These are phyloP conservation scores for Panonychus citri DNA, from an alignment of 1,140 invertebrate species.

Conservation along the genomic window DNA sequence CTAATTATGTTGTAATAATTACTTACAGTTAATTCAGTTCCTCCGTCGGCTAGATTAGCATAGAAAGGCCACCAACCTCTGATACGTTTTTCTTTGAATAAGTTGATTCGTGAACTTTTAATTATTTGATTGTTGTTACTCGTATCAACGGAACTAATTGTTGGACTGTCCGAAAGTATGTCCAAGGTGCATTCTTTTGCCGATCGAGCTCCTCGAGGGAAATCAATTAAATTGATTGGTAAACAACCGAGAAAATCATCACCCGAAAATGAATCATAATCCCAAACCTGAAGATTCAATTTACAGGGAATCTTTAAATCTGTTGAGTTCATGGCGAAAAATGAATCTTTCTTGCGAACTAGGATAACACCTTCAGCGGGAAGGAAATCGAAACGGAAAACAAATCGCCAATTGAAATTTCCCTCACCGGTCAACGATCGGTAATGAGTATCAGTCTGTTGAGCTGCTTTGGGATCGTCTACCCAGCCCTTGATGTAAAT, in stretches of 20 bases:
- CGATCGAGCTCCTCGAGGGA: slow-evolving; percentile 54
- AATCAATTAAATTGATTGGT: slow-evolving; percentile 49
- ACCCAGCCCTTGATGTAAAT: slow-evolving; percentile 84
- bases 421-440: slow-evolving; percentile 68
- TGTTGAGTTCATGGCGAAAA: slow-evolving; percentile 74
- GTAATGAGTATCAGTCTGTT: slow-evolving; percentile 61
- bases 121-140: too few relatives aligned
- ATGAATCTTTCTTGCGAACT: slow-evolving; percentile 54
- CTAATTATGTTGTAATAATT: too few relatives aligned
- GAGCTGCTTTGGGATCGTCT: slow-evolving; percentile 61
- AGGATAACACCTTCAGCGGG: slow-evolving; percentile 75
- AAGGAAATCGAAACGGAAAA: slow-evolving; percentile 71
- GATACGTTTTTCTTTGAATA: slow-evolving; percentile 71
- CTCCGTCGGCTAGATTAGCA: slow-evolving; percentile 61
- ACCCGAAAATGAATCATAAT: slow-evolving; percentile 68
- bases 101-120: slow-evolving; percentile 42
- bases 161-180: slow-evolving; percentile 24
- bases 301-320: slow-evolving; percentile 67
- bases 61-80: slow-evolving; percentile 85
- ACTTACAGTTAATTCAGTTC: slow-evolving; percentile 54
- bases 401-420: slow-evolving; percentile 79
- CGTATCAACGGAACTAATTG: too few relatives aligned
- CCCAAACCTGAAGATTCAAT: slow-evolving; percentile 66
- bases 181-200: slow-evolving; percentile 54
- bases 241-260: slow-evolving; percentile 62